These are phyloP conservation scores for Ficedula albicollis DNA, from an alignment of 2,797 vertebrate genomes.

Conservation along the genomic window DNA sequence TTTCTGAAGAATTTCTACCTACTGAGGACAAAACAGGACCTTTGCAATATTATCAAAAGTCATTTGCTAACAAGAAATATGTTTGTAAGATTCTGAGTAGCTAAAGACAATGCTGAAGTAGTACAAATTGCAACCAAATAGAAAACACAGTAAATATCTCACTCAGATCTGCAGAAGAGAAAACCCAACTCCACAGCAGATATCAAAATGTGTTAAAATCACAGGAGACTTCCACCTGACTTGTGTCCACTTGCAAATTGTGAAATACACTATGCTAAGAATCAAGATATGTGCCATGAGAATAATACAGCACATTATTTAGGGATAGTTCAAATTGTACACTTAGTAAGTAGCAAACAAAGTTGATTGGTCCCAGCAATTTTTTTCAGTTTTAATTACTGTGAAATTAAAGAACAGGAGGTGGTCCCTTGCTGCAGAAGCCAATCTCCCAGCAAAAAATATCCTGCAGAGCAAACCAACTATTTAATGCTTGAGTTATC, in stretches of 20 bases:
- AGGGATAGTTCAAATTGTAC: background rate
- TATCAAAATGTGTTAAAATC: background rate
- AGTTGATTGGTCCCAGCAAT: background rate
- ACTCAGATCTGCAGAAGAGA: background rate
- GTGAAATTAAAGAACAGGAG: background rate
- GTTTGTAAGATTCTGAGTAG: background rate
- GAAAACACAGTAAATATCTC: background rate
- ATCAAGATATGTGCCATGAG: background rate
- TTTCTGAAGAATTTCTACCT: background rate
- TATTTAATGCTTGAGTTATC: fast-evolving
- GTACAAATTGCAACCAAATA: background rate
- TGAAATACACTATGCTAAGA: background rate
- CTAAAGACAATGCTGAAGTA: background rate
- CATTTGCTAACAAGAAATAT: background rate
- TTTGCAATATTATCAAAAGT: background rate
- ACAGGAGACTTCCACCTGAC: background rate
- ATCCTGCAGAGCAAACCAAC: background rate
- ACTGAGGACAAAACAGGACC: background rate
- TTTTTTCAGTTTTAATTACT: background rate
- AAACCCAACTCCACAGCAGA: background rate
- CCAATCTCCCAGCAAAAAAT: background rate
- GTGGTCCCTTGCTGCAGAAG: background rate
- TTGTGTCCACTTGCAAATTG: background rate
- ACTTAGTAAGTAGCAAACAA: background rate
- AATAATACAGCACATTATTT: background rate